Conservation (phyloP, 92 coral and sea anemone genomes). For the Porites lobata region DNA sequence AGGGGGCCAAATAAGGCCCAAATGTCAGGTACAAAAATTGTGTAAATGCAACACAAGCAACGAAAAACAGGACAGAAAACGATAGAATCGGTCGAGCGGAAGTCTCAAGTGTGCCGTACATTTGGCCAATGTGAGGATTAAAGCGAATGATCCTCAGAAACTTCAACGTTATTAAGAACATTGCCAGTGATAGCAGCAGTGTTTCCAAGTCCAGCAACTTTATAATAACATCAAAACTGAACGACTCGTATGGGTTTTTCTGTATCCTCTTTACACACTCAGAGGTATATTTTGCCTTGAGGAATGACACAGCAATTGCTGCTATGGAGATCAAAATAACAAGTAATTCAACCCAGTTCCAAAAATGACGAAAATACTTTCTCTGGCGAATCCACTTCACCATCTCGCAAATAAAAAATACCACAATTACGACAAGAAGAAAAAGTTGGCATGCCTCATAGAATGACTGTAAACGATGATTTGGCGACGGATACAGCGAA, state of each 20-base stretch:
- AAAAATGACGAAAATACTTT: conserved; percentile 57
- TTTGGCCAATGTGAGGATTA: conserved; percentile 67
- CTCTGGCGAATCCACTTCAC: conserved; percentile 70
- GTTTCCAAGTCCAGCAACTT: conserved; percentile 75
- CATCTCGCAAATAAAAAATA: conserved; percentile 64
- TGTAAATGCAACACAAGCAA: conserved; percentile 62
- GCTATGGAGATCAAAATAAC: conserved; percentile 60
- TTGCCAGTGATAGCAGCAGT: conserved; percentile 70
- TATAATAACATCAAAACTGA: conserved; percentile 72
- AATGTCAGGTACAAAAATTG: conserved; percentile 74
- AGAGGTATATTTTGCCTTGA: conserved; percentile 73
- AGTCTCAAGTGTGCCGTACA: conserved; percentile 59
- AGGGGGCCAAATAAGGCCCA: conserved; percentile 56
- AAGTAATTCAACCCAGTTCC: conserved; percentile 81
- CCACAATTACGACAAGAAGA: conserved; percentile 68
- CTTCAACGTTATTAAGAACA: conserved; percentile 75
- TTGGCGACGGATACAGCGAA: conserved; percentile 66
- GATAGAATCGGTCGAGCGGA: conserved; percentile 71
- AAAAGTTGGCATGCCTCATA: conserved; percentile 75
- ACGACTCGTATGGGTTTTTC: conserved; percentile 75
- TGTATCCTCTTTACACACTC: conserved; percentile 61
- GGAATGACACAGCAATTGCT: conserved; percentile 74
- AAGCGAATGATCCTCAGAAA: conserved; percentile 68
- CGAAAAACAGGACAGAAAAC: conserved; percentile 67
- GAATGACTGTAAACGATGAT: conserved; percentile 63